Evolutionary conservation across 2,113 vertebrate species (phyloP).

Genomic region (Ailurus styani): DNA sequence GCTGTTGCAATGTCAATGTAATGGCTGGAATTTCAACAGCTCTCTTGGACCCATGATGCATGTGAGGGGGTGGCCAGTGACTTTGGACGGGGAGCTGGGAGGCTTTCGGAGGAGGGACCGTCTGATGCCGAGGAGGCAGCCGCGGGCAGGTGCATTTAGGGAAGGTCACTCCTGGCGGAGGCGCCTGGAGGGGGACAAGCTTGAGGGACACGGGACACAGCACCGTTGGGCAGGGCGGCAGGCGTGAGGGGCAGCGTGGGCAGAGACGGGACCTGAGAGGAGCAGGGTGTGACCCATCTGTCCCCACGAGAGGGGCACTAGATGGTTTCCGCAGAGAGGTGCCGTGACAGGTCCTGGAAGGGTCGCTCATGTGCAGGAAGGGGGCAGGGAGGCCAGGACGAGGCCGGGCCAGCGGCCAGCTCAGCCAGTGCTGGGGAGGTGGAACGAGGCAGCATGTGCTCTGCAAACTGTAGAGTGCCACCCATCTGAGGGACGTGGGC

Average conservation of each 20-base stretch:
- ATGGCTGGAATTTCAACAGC: neutral
- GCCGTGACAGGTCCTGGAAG: rapidly evolving
- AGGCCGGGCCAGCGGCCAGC: too few relatives aligned
- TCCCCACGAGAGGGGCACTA: neutral
- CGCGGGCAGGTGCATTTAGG: neutral
- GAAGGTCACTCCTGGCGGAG: neutral
- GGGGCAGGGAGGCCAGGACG: neutral
- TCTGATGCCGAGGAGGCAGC: neutral
- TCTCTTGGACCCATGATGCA: neutral
- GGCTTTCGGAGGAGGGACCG: neutral
- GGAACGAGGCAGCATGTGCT: rapidly evolving
- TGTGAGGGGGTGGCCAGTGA: neutral
- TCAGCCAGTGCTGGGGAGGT: neutral
- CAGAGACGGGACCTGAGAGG: neutral
- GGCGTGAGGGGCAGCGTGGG: neutral
- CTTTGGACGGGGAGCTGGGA: neutral
- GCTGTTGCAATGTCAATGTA: neutral
- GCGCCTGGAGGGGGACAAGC: neutral
- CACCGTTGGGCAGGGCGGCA: neutral
- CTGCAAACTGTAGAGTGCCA: neutral
- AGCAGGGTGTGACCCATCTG: neutral
- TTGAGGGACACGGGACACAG: neutral
- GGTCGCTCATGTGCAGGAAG: rapidly evolving
- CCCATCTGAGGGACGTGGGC: rapidly evolving
- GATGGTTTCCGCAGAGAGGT: neutral